Base-by-base conservation (phyloP, 92 coral and sea anemone genomes). In the Pocillopora meandrina region DNA sequence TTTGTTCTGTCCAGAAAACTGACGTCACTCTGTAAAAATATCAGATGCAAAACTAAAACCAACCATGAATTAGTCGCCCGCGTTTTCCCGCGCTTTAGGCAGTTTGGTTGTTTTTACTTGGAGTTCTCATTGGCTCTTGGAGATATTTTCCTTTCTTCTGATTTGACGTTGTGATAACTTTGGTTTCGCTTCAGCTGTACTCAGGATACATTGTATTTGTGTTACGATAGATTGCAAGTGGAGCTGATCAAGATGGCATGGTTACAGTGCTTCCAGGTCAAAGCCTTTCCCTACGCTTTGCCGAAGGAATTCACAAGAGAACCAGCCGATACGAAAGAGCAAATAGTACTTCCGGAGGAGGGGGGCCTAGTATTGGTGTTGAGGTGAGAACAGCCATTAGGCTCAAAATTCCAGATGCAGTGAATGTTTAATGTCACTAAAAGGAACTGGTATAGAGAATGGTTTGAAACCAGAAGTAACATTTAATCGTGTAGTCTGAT, bases 241-340 rank as follows among this genome's bases (percentile, higher is more conserved):
- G 79, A 55, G 75, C 77, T 49, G 89, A 70, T 70, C 49, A 21
- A 31, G 92, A 89, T 42, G 92, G 85, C 18, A 82, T 73, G 42
- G 89, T 92, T 33, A 71, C 87, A 35, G 56, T 96, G n/a, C 73
- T 85, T 52, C 69, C 88, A 52, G 98, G 98, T 5, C 91, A 89
- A 69, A 61, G 80, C 56, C 93, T 94, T 47, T 83, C 94, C 12
- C 84, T 96, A 76, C 87, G 93, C 67, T 89, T 96, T 75, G 90
- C 85, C 35, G 72, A 76, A 61, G 85, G 92, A 2, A 71, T 93
- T 31, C 72, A 87, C 64, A 89, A 88, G 65, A 84, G 88, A 77
- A 83, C 89, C 67, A 94, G 93, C 71, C 85, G 85, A 76, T 55
- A 73, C 18, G 75, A 90, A 17, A 75, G 89, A 65, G 87, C 69